Base-by-base conservation (phyloP, 1,140 invertebrate species). In the Saccostrea echinata region DNA sequence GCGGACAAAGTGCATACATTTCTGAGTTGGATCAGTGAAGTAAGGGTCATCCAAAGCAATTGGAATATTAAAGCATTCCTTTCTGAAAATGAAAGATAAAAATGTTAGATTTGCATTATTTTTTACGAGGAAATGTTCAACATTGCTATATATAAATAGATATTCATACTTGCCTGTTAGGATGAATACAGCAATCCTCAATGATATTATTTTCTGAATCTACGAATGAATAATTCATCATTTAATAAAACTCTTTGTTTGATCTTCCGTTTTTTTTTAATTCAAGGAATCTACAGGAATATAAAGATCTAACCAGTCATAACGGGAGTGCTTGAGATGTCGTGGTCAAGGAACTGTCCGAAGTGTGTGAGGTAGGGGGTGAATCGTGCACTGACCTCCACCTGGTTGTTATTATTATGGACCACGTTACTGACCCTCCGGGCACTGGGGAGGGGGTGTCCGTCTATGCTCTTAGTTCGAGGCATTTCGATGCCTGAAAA, bases 291-390 rank as follows among this genome's bases (percentile, higher is more conserved):
- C 4, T 52, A 18, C 13, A 3, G 13, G 13, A 57, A 55, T 55
- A 55, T 8, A 9, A 55, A 57, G 3, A 16, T 57, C 55, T 71
- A 30, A 76, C 68, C 68, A 13, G 68, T 76, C 35, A 83, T 83
- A 9, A 53, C 83, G 8, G 83, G 83, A 30, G 83, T 84, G 24
- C 43, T 35, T 11, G 52, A 24, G n/a, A 84, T 84, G 53, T 84
- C 83, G 27, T 84, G 83, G 55, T 84, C 83, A 61, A 84, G 43
- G 18, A 84, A 84, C 33, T 84, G 83, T 57, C 83, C 83, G 33
- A 84, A 84, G 27, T 84, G 83, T 24, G 83, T 84, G 18, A 84
- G 27, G 21, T 57, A 84, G 4, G 83, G 83, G 0, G 83, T 84
- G 30, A 57, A 35, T 16, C 83, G 83, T 12, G 52, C n/a, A 30